Conservation (phyloP, 2,888 invertebrate species). For the Prenolepis imparis region DNA sequence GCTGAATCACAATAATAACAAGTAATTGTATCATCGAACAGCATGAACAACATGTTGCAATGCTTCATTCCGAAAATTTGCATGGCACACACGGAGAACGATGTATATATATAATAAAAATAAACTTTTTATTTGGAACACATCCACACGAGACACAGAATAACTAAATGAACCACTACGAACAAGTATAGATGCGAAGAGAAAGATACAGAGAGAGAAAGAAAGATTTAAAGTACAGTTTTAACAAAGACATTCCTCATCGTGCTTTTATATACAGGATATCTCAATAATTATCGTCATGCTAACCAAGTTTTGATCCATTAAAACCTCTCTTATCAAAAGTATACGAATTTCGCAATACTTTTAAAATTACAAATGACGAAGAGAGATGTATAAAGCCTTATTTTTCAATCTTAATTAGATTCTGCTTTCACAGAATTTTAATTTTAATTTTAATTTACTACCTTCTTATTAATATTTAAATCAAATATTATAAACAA, state of each 20-base stretch:
- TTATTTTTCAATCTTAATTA: background rate
- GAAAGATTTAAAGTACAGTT: conserved; percentile 22
- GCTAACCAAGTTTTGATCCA: background rate
- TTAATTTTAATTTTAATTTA: conserved; percentile 23
- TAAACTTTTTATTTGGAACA: conserved; percentile 55
- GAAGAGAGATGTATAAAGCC: background rate
- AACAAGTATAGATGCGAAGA: conserved; percentile 58
- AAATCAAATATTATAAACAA: background rate
- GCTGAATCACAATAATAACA: conserved; percentile 36
- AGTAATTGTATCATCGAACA: conserved; percentile 57
- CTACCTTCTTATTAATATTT: background rate
- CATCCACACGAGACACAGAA: conserved; percentile 57
- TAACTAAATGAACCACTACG: conserved; percentile 52
- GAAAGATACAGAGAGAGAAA: background rate
- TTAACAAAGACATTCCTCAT: conserved; percentile 64
- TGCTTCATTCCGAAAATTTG: conserved; percentile 80
- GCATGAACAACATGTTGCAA: conserved; percentile 77
- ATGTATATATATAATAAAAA: conserved; percentile 48
- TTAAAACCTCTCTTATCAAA: background rate
- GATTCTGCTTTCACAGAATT: background rate
- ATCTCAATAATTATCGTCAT: background rate
- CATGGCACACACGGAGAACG: background rate
- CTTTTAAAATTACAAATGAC: background rate
- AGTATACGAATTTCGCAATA: background rate
- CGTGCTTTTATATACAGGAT: conserved; percentile 40